A percentile compares a stretch with the other conserved stretches of the same genome.
phyloP scores from a whole-genome alignment of 2,797 vertebrate genomes.

The Typhlichthys subterraneus region DNA sequence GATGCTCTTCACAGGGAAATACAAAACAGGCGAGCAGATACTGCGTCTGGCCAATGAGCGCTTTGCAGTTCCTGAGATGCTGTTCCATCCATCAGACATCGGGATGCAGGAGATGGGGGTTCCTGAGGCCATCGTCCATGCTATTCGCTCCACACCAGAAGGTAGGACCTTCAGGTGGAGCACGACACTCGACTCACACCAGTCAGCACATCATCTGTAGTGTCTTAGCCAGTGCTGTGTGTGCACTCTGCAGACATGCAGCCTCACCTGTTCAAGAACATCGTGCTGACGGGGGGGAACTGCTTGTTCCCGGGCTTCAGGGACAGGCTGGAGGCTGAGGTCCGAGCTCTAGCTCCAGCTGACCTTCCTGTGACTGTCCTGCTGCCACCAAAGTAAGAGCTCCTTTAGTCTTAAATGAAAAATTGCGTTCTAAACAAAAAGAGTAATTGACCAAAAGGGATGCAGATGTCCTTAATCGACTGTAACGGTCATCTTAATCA shows the following conservation, averaged over 20 bases:
- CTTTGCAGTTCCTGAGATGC: constrained; percentile 97
- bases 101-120: constrained; percentile 98
- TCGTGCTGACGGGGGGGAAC: constrained; percentile 94
- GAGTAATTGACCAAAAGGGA: too few relatives aligned
- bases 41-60: constrained; percentile 93
- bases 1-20: constrained; percentile 94
- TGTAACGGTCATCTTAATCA: too few relatives aligned
- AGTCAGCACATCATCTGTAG: too few relatives aligned
- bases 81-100: constrained; percentile 96
- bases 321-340: constrained; percentile 91
- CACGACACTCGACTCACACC: too few relatives aligned
- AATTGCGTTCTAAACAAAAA: too few relatives aligned
- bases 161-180: constrained; percentile 67
- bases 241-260: constrained; percentile 87
- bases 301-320: constrained; percentile 90
- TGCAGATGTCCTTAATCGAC: too few relatives aligned
- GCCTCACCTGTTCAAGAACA: constrained; percentile 97
- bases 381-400: constrained; percentile 87
- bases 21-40: constrained; percentile 96
- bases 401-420: neutral
- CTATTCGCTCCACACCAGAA: constrained; percentile 91
- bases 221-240: too few relatives aligned
- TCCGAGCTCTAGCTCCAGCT: constrained; percentile 89
- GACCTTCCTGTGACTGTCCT: constrained; percentile 90
- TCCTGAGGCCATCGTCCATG: constrained; percentile 91